These are phyloP conservation scores for Pilophorus perplexus DNA, from an alignment of 2,888 invertebrate species.

Conservation along the genomic window DNA sequence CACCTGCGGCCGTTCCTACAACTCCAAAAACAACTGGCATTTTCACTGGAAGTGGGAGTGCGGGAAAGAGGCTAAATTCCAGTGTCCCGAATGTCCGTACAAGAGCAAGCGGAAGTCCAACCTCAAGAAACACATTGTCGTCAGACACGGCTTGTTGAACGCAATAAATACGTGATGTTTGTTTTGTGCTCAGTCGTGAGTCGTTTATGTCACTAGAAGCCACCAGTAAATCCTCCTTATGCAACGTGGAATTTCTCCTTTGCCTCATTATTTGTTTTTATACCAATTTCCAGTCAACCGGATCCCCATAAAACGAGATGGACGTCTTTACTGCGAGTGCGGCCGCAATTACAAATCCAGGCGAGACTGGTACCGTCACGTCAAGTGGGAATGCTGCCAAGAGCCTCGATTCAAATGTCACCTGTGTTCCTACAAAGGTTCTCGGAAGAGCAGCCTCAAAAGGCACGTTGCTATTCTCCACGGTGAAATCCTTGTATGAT, in stretches of 20 bases:
- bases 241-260: no score
- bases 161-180: no score
- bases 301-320: no score
- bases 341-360: not conserved
- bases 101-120: conserved; percentile 39
- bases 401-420: conserved; percentile 32
- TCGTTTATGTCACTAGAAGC: no score
- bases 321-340: not conserved
- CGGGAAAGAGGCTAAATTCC: conserved; percentile 45
- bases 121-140: no score
- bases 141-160: no score
- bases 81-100: conserved; percentile 42
- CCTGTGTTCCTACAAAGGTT: conserved; percentile 39
- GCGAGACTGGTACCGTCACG: conserved; percentile 37
- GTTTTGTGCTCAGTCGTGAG: no score
- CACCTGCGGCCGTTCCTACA: conserved; percentile 45
- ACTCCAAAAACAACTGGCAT: conserved; percentile 42
- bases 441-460: conserved; percentile 40
- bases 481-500: not conserved
- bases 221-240: no score
- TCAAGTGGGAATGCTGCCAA: conserved; percentile 47
- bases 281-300: no score
- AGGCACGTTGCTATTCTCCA: conserved; percentile 49
- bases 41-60: conserved; percentile 49
- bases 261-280: no score